These are phyloP conservation scores for Xyliphius kryptos DNA, from an alignment of 2,113 vertebrate species.

Conservation along the genomic window DNA sequence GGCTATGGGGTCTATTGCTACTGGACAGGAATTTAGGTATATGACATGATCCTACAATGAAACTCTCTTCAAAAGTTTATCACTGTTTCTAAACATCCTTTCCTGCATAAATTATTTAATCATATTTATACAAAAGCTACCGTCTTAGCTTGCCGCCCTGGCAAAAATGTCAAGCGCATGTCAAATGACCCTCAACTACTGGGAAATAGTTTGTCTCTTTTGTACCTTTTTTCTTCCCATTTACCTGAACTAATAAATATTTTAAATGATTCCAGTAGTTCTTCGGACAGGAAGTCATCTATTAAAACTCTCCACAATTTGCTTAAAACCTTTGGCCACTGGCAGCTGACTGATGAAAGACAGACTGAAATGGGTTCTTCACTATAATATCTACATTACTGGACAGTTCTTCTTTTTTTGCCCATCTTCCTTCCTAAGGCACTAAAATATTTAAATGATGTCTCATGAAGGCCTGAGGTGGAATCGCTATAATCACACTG, in stretches of 20 bases:
- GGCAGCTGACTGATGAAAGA: constrained; percentile 56
- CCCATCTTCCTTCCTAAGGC: constrained; percentile 48
- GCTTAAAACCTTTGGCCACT: constrained; percentile 48
- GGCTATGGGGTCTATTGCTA: no score
- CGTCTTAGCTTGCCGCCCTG: no score
- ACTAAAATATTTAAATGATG: constrained; percentile 70
- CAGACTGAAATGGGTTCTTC: constrained; percentile 66
- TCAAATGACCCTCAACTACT: constrained; percentile 47
- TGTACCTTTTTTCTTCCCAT: constrained; percentile 62
- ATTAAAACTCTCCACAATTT: constrained; percentile 59
- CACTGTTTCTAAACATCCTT: not conserved
- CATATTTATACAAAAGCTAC: not conserved
- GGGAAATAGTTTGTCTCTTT: constrained; percentile 42
- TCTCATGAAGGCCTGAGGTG: constrained; percentile 55
- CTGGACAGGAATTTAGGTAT: not conserved
- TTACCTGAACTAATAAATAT: constrained; percentile 75
- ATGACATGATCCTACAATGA: not conserved
- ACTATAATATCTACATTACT: constrained; percentile 57
- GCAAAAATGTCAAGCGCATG: no score
- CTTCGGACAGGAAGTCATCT: constrained; percentile 72
- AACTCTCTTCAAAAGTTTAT: not conserved
- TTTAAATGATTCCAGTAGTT: constrained; percentile 52
- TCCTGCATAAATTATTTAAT: not conserved
- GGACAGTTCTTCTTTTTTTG: constrained; percentile 40
- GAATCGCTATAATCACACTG: no score